Conservation (phyloP, 2,797 vertebrate genomes). For the Delichon dasypus region DNA sequence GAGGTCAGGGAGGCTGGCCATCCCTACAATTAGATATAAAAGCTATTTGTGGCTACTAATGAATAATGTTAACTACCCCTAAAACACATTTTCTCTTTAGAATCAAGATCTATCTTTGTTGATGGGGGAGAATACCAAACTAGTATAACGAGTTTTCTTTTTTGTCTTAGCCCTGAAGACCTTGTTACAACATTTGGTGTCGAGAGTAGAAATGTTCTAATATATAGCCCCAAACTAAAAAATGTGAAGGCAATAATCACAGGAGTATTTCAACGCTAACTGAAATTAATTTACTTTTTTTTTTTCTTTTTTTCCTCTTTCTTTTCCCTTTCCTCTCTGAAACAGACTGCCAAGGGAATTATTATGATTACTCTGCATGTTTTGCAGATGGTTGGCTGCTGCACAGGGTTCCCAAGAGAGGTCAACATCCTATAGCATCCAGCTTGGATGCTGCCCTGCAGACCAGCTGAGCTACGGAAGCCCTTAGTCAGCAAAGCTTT, state of each 20-base stretch:
- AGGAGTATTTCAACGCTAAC: not conserved
- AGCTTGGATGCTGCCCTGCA: constrained; percentile 44
- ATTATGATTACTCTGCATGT: constrained; percentile 44
- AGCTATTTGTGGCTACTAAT: constrained; percentile 8
- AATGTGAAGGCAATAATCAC: constrained; percentile 48
- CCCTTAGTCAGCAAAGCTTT: constrained; percentile 49
- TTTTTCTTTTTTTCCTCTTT: not conserved
- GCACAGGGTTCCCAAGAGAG: not conserved
- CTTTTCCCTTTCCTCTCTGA: constrained; percentile 47
- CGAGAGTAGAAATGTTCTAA: constrained; percentile 55
- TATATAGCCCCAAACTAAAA: constrained; percentile 53
- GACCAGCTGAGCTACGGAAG: constrained; percentile 41
- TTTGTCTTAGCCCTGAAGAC: constrained; percentile 20
- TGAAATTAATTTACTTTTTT: constrained; percentile 52
- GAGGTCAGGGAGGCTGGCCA: not conserved
- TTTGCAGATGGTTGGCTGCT: constrained; percentile 57
- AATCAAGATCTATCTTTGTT: not conserved
- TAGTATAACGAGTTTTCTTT: not conserved
- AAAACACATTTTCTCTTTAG: not conserved
- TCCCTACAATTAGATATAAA: not conserved
- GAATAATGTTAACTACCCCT: not conserved
- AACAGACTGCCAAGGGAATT: constrained; percentile 56
- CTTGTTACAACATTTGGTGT: constrained; percentile 48
- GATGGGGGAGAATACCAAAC: not conserved
- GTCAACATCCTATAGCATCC: constrained; percentile 43